Evolutionary conservation across 2,888 invertebrate genomes (phyloP).

Genomic region (Operophtera brumata): DNA sequence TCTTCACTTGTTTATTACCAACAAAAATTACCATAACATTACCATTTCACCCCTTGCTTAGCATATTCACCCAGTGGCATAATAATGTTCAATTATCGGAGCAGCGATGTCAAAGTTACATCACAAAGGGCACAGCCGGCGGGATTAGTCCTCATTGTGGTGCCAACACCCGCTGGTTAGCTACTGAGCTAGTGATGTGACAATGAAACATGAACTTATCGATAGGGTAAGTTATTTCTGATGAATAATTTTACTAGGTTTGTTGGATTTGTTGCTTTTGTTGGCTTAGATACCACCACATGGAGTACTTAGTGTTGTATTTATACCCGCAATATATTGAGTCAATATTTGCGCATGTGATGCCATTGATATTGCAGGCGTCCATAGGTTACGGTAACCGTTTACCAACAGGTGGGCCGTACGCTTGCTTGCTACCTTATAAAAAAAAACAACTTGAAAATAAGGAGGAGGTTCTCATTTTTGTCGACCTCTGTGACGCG

Average conservation of each 20-base stretch:
- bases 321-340: too few relatives aligned
- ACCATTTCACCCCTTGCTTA: conserved; percentile 10
- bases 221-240: conserved; percentile 3
- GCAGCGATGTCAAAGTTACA: conserved; percentile 29
- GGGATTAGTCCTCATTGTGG: conserved; percentile 33
- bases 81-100: conserved; percentile 27
- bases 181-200: conserved; percentile 8
- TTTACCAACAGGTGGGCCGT: too few relatives aligned
- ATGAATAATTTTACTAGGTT: not conserved
- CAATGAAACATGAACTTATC: not conserved
- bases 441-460: too few relatives aligned
- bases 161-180: conserved; percentile 30
- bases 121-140: conserved; percentile 36
- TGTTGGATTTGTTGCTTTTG: too few relatives aligned
- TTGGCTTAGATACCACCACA: too few relatives aligned
- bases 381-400: too few relatives aligned
- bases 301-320: too few relatives aligned
- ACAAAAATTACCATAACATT: conserved; percentile 11
- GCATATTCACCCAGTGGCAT: conserved; percentile 14
- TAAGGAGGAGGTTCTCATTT: too few relatives aligned
- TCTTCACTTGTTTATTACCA: not conserved
- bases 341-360: too few relatives aligned
- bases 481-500: too few relatives aligned
- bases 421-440: too few relatives aligned
- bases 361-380: too few relatives aligned